phyloP scores from a whole-genome alignment of 2,113 vertebrate species.

The Caranx ignobilis region DNA sequence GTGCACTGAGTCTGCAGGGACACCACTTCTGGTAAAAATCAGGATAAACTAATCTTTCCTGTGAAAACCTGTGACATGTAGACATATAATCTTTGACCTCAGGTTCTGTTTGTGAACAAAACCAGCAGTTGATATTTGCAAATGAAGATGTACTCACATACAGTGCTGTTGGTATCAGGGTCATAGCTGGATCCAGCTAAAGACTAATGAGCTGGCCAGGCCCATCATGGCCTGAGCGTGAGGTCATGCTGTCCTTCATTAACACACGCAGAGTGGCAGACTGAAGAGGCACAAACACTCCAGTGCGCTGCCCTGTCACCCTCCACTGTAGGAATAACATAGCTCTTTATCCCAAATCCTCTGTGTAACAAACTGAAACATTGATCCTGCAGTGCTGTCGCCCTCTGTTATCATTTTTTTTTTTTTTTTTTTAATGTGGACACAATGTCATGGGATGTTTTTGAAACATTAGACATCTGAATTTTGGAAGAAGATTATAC shows the following conservation, averaged over 20 bases:
- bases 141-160: neutral
- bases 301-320: slow-evolving; percentile 32
- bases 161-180: slow-evolving; percentile 1
- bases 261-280: slow-evolving; percentile 34
- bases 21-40: neutral
- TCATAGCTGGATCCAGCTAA: slow-evolving; percentile 27
- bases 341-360: slow-evolving; percentile 47
- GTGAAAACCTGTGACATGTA: neutral
- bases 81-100: slow-evolving; percentile 15
- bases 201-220: slow-evolving; percentile 33
- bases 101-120: neutral
- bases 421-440: neutral
- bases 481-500: neutral
- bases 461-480: neutral
- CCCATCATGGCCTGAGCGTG: slow-evolving; percentile 8
- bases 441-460: neutral
- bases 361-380: slow-evolving; percentile 16
- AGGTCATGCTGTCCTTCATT: slow-evolving; percentile 68
- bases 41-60: neutral
- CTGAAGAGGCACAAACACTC: slow-evolving; percentile 7
- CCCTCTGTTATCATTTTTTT: slow-evolving; percentile 13
- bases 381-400: slow-evolving; percentile 10
- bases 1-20: neutral
- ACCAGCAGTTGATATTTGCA: neutral
- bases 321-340: slow-evolving; percentile 35